Conservation (phyloP, 2,797 vertebrate genomes). For the Vipera ursinii region DNA sequence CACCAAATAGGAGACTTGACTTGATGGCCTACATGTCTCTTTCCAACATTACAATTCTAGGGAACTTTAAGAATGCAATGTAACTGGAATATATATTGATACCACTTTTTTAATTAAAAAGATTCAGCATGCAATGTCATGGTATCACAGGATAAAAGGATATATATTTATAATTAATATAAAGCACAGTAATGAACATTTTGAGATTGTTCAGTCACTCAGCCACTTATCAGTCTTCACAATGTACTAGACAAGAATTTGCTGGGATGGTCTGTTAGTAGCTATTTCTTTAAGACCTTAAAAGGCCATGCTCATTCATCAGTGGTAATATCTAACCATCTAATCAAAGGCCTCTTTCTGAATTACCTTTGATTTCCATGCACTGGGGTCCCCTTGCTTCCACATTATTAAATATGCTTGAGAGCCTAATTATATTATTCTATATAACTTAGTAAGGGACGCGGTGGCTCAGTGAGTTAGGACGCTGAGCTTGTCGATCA, state of each 20-base stretch:
- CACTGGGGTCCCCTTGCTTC: background rate
- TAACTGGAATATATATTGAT: background rate
- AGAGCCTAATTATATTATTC: background rate
- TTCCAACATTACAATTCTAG: background rate
- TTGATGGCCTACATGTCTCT: background rate
- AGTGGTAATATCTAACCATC: background rate
- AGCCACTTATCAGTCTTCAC: background rate
- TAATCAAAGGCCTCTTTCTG: background rate
- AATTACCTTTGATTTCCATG: background rate
- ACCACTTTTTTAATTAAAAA: background rate
- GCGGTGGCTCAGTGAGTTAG: too few relatives aligned
- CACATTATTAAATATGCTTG: background rate
- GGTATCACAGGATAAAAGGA: background rate
- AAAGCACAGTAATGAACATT: background rate
- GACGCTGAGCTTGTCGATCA: too few relatives aligned
- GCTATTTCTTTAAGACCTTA: background rate
- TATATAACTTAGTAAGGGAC: background rate
- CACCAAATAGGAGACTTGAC: background rate
- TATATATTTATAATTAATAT: background rate
- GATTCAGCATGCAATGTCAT: background rate
- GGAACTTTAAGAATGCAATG: background rate
- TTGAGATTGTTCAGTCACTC: background rate
- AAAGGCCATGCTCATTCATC: background rate
- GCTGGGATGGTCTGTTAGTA: background rate
- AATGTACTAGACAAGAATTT: background rate